Percentiles rank a stretch among this genome's conserved stretches.
Evolutionary conservation across 2,888 invertebrate species (phyloP).

Genomic region (Sesia apiformis): DNA sequence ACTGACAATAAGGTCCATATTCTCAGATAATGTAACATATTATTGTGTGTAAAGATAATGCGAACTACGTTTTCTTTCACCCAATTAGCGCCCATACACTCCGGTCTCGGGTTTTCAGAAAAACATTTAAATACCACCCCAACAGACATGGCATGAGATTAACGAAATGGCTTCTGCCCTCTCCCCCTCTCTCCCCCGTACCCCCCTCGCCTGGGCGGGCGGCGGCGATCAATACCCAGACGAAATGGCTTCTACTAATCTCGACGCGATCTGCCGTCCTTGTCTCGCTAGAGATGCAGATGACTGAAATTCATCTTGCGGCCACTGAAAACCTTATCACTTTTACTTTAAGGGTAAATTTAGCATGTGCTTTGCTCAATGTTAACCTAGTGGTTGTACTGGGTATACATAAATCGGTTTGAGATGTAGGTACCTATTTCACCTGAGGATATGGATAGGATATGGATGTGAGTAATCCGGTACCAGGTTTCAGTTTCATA

Average conservation of each 20-base stretch:
- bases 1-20: too few species aligned
- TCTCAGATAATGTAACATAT: too few species aligned
- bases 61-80: too few species aligned
- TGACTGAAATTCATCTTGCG: slow-evolving; percentile 17
- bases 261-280: slow-evolving; percentile 55
- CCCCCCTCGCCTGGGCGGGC: slow-evolving; percentile 4
- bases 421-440: not conserved
- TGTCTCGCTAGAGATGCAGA: slow-evolving; percentile 50
- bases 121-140: slow-evolving; percentile 44
- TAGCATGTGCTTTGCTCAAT: not conserved
- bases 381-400: not conserved
- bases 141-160: slow-evolving; percentile 53
- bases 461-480: not conserved
- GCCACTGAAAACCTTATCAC: not conserved
- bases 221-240: slow-evolving; percentile 22
- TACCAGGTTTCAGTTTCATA: too few species aligned
- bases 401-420: not conserved
- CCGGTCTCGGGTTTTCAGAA: slow-evolving; percentile 12
- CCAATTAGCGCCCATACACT: not conserved
- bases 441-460: not conserved
- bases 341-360: not conserved
- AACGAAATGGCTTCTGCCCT: slow-evolving; percentile 48
- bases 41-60: too few species aligned
- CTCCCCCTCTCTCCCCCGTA: not conserved
- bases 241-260: slow-evolving; percentile 60